phyloP scores from a whole-genome alignment of 2,888 invertebrate genomes.

The Azorinus chamasolen region DNA sequence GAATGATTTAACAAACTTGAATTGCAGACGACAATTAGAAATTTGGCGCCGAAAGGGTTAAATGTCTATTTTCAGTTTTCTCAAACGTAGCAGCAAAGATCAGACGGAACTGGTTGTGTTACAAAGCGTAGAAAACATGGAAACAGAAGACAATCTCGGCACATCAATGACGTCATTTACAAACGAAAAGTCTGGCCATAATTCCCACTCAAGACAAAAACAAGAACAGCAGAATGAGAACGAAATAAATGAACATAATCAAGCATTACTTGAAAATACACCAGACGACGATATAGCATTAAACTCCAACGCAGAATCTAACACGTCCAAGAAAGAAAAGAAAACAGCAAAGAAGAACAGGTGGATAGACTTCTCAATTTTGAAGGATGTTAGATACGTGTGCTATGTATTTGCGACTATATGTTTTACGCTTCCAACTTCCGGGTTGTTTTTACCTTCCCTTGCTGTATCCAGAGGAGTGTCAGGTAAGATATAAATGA shows the following conservation, averaged over 20 bases:
- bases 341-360: conserved; percentile 27
- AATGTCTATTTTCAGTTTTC: too few relatives aligned
- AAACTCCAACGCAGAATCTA: too few relatives aligned
- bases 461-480: conserved; percentile 68
- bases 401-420: conserved; percentile 62
- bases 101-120: conserved; percentile 1
- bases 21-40: too few relatives aligned
- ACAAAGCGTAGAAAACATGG: conserved; percentile 24
- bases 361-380: conserved; percentile 46
- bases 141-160: conserved; percentile 16
- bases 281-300: too few relatives aligned
- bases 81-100: neutral
- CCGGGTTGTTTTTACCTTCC: conserved; percentile 75
- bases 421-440: conserved; percentile 56
- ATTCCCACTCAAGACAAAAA: too few relatives aligned
- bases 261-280: too few relatives aligned
- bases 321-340: neutral
- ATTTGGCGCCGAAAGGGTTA: too few relatives aligned
- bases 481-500: conserved; percentile 12
- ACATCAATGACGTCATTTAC: conserved; percentile 19
- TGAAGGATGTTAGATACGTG: conserved; percentile 68
- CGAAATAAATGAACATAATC: too few relatives aligned
- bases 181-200: too few relatives aligned
- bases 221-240: too few relatives aligned
- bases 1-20: too few relatives aligned